These are phyloP conservation scores for Galemys pyrenaicus DNA, from an alignment of 2,113 vertebrate species.

Conservation along the genomic window DNA sequence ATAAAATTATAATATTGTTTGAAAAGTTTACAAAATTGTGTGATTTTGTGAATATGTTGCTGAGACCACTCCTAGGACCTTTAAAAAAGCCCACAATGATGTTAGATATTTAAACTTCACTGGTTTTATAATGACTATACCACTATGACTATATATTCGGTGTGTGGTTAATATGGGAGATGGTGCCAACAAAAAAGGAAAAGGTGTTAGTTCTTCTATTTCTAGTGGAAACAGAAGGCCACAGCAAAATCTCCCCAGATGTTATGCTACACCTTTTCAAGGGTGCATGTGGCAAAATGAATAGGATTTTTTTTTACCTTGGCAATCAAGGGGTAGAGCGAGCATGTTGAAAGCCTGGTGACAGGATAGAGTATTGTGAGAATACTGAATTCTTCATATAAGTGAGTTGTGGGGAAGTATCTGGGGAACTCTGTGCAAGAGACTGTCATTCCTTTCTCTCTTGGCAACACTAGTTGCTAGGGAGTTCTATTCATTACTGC, in stretches of 20 bases:
- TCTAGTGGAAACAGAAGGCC: not conserved
- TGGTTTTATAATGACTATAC: not conserved
- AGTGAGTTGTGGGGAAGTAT: not conserved
- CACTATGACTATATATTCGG: not conserved
- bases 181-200: not conserved
- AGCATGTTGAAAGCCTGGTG: not conserved
- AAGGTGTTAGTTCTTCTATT: not conserved
- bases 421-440: not conserved
- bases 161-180: not conserved
- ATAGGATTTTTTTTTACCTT: not conserved
- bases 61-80: not conserved
- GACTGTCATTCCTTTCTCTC: not conserved
- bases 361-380: not conserved
- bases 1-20: not conserved
- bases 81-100: not conserved
- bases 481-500: not conserved
- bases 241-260: not conserved
- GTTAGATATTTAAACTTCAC: not conserved
- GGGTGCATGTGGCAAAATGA: not conserved
- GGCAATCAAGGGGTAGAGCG: not conserved
- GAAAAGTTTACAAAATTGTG: not conserved
- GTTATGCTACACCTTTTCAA: not conserved
- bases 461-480: not conserved
- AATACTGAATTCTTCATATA: not conserved
- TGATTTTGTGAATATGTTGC: not conserved